Evolutionary conservation across 2,888 invertebrate species (phyloP), one percentile per base, ranked within the genome.

Genomic region (Drosophila formosana): DNA sequence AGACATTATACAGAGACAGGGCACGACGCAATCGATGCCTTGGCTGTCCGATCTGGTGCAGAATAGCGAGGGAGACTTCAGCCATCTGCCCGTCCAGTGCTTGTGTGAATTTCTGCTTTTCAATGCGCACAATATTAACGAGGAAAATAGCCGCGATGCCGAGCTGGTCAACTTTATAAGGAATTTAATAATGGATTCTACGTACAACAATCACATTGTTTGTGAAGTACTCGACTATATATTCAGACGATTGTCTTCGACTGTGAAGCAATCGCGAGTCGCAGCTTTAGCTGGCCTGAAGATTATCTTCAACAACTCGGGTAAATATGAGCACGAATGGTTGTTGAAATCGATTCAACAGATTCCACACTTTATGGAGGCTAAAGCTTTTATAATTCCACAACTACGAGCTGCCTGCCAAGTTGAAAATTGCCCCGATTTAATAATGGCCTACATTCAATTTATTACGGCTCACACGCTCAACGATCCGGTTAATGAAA

Each of bases 21-120:
- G 97, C 76, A 96, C 98, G 7, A 95, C 97, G 0, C 96, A 98
- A 78, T 97, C 98, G 43, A 98, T 98, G 98, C 98, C 98, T 3
- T 99, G 99, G 99, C 93, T 99, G 71, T 98, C 98, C 7, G 98
- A 98, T 91, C 93, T 99, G 68, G 97, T 99, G 11, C 96, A 98
- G 83, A 97, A 96, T 82, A 97, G 97, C 77, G 98, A 98, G 89
- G 96, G 91, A 3, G 92, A 93, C 58, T 93, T 93, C 75, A 96
- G 97, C 89, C 97, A 98, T 81, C 93, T 99, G 23, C 99, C 99
- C 0, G 98, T 99, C n/a, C 98, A 98, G 90, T 99, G 98, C 91
- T 94, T 99, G 52, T 99, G 99, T 93, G 99, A 99, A 93, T 98
- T 98, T 93, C 94, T 99, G 52, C 94, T 98, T 2, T 95, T 95